Base-by-base conservation (phyloP, 2,797 vertebrate species). In the Karalla daura region DNA sequence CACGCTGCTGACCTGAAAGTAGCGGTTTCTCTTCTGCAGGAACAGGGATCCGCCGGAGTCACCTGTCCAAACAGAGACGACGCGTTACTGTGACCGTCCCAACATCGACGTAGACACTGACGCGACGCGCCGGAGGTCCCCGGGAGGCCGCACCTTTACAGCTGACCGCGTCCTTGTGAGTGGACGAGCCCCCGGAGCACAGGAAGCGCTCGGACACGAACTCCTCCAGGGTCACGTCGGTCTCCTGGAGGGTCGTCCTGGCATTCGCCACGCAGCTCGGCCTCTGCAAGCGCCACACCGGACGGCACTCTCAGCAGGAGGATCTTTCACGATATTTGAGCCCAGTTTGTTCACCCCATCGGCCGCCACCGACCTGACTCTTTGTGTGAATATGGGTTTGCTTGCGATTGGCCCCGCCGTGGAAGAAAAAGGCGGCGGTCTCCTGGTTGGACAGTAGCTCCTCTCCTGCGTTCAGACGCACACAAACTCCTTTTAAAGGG, bases 1-100 rank as follows among this genome's bases (percentile, higher is more conserved):
- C 0, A 15, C 10, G 12, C 11, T 28, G 2, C 83, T 74, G 2
- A 94, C 93, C 87, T 94, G 94, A 59, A 94, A 94, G 71, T 87
- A 93, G 13, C 93, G 90, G 15, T 90, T 83, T 51, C 76, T 82
- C 37, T 90, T 92, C 21, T 81, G 81, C 51, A 94, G 76, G 64
- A 91, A 93, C n/a, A 94, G 63, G 1, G 93, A 71, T 56, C 93
- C 94, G 2, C 93, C 93, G 21, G 94, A 94, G 73, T 94, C 93
- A 5, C 94, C 94, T 94, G 5, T 14, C 44, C 11, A 40, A 5
- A 50, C 60, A 49, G 5, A 32, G 10, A 60, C 4, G 44, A n/a
- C 5, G 15, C 12, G 27, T 36, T 18, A 62, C 39, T 50, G 18
- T 53, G 0, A 44, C 3, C 10, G 37, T 32, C 3, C n/a, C n/a